phyloP scores from a whole-genome alignment of 1,140 invertebrate genomes.

The Solenopsis fugax region DNA sequence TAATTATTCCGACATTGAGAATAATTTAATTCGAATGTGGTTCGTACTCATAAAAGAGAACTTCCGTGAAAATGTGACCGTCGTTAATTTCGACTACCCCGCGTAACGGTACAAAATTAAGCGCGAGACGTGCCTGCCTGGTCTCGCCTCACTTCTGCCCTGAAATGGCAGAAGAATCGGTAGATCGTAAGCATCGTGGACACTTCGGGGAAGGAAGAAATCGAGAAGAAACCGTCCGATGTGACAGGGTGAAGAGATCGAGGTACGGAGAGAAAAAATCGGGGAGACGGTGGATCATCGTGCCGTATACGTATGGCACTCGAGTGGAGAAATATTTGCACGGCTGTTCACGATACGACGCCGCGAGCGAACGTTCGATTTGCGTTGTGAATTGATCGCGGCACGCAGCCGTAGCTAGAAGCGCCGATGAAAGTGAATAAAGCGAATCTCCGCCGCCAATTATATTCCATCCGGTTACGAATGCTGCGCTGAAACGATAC shows the following conservation, averaged over 20 bases:
- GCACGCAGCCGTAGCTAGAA: conserved; percentile 19
- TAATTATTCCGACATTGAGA: conserved; percentile 16
- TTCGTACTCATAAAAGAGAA: neutral
- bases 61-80: neutral
- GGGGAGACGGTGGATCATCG: neutral
- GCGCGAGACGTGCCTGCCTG: neutral
- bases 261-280: neutral
- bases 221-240: neutral
- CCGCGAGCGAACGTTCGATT: conserved; percentile 7
- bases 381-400: conserved; percentile 4
- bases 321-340: conserved; percentile 66
- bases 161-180: neutral
- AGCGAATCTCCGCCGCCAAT: conserved; percentile 9
- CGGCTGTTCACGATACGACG: conserved; percentile 22
- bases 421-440: conserved; percentile 47
- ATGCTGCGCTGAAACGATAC: neutral
- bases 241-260: conserved; percentile 2
- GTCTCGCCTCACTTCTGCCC: neutral
- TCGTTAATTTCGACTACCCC: neutral
- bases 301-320: neutral
- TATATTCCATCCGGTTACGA: neutral
- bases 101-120: conserved; percentile 10
- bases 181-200: neutral
- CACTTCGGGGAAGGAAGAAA: neutral
- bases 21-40: conserved; percentile 1